These are phyloP conservation scores for Tromatobia lineatoria DNA, from an alignment of 2,888 invertebrate species.

Conservation along the genomic window DNA sequence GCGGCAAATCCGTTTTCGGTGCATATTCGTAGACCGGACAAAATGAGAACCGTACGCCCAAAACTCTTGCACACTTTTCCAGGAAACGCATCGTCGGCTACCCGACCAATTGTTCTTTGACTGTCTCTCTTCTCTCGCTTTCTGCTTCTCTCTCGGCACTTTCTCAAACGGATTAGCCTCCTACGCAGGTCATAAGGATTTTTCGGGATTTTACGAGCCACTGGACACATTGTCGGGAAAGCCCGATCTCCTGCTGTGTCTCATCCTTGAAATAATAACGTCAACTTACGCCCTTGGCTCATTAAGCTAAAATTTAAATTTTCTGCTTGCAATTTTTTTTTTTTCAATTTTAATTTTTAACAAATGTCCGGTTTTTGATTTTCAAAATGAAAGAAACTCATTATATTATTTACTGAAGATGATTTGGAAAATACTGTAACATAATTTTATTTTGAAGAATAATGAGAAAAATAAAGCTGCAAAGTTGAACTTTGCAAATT, in stretches of 20 bases:
- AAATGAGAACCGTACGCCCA: not conserved
- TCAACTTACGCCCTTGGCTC: not conserved
- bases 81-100: constrained; percentile 18
- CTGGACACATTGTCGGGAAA: not conserved
- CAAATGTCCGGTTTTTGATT: too few species aligned
- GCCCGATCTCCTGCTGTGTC: not conserved
- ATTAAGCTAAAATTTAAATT: not conserved
- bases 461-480: too few species aligned
- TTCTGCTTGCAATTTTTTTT: too few species aligned
- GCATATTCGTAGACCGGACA: constrained; percentile 7
- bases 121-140: not conserved
- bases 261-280: not conserved
- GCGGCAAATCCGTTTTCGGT: constrained; percentile 52
- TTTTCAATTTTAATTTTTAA: too few species aligned
- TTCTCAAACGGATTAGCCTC: constrained; percentile 22
- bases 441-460: too few species aligned
- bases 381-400: too few species aligned
- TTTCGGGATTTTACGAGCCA: constrained; percentile 9
- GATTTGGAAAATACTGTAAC: too few species aligned
- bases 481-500: too few species aligned
- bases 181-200: not conserved
- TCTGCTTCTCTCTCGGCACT: constrained; percentile 1
- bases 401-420: too few species aligned
- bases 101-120: constrained; percentile 25
- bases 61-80: constrained; percentile 9